Evolutionary conservation across 1,140 invertebrate species (phyloP), one percentile per base, ranked within the genome.

Genomic region (Monomorium pharaonis): DNA sequence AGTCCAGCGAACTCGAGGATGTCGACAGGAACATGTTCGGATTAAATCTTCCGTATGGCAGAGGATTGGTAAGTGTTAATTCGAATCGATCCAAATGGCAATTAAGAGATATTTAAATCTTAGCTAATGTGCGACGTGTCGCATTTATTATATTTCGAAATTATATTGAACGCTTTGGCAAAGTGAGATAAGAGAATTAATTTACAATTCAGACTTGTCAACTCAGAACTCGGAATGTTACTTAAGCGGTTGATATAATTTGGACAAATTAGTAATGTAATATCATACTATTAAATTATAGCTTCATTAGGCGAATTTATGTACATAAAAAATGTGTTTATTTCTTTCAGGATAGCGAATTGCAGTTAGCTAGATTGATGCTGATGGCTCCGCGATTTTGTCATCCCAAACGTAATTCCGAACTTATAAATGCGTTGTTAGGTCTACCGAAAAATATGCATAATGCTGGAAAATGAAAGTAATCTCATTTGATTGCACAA

Each of bases 381-480:
- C 24, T 93, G 37, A 21, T 89, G 18, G 91, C 93, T 14, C 92
- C 89, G 30, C 91, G 92, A 7, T 85, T 92, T 7, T 93, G 87
- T 47, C 91, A 94, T 85, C 67, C 87, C 1, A 97, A 97, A 92
- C 95, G 97, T 9, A 97, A 97, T 90, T 97, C 97, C 0, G 97
- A 97, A 89, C 93, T 97, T 6, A 97, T 97, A 78, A 97, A 97
- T 89, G 97, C 97, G 1, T 93, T 97, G 1, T 92, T 97, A 0
- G 96, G 96, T 37, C 91, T 97, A 42, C 97, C 97, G 16, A 97
- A 97, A 88, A 96, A 96, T 81, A 96, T 97, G 95, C 96, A 97
- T 85, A 97, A 97, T 84, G 97, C 96, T 21, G 97, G 97, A 74
- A 95, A 94, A 88, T 94, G 89, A 92, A 72, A 47, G n/a, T 60